These are phyloP conservation scores for Fabriciana adippe DNA, from an alignment of 2,888 invertebrate species.

Conservation along the genomic window DNA sequence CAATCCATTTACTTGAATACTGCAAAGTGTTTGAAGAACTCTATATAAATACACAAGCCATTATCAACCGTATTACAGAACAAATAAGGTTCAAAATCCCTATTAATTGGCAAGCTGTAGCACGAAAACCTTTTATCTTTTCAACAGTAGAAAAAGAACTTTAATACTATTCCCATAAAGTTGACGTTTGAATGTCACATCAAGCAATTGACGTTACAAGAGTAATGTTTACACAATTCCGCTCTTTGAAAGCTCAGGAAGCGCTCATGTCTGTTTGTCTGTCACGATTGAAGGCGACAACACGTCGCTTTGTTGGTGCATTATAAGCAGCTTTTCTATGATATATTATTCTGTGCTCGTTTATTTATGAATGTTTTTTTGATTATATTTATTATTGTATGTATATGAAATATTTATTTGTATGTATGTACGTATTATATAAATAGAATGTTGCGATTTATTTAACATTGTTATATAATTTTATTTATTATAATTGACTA, in stretches of 20 bases:
- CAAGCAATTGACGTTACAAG: slow-evolving; percentile 36
- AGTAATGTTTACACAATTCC: slow-evolving; percentile 47
- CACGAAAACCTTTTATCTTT: slow-evolving; percentile 34
- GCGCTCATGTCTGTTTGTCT: slow-evolving; percentile 45
- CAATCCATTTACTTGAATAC: slow-evolving; percentile 47
- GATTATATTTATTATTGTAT: too few species aligned
- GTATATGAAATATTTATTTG: too few species aligned
- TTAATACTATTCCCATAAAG: not conserved
- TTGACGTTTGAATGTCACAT: slow-evolving; percentile 1
- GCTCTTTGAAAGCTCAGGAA: slow-evolving; percentile 46
- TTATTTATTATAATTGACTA: too few species aligned
- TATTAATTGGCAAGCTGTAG: not conserved
- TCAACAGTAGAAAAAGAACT: slow-evolving; percentile 14
- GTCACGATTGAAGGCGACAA: slow-evolving; percentile 45
- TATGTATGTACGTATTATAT: too few species aligned
- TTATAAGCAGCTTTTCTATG: slow-evolving; percentile 38
- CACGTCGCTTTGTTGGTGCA: slow-evolving; percentile 40
- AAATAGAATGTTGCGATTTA: too few species aligned
- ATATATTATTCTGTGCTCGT: slow-evolving; percentile 20
- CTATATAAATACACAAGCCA: slow-evolving; percentile 15
- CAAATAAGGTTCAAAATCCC: slow-evolving; percentile 15
- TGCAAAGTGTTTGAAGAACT: slow-evolving; percentile 40
- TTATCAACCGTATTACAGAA: slow-evolving; percentile 2
- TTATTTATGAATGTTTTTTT: slow-evolving; percentile 17
- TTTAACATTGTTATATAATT: too few species aligned